A percentile compares a stretch with the other conserved stretches of the same genome.
These are phyloP conservation scores for Bradypodion pumilum DNA, from an alignment of 2,797 vertebrate genomes.

Conservation along the genomic window DNA sequence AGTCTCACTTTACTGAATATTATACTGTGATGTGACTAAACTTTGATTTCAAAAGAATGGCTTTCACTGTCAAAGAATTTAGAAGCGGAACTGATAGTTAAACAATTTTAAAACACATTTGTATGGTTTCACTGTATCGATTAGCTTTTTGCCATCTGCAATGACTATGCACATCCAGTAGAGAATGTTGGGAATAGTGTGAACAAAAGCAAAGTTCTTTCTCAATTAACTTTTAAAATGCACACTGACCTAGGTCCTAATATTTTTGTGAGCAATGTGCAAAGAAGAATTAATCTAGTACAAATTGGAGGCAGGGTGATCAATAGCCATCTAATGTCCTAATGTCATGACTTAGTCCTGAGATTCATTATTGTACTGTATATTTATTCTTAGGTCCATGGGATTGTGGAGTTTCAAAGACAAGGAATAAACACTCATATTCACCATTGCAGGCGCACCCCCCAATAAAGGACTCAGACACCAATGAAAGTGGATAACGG, in stretches of 20 bases:
- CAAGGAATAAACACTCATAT: not conserved
- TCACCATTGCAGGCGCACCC: too few relatives aligned
- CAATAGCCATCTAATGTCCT: not conserved
- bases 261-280: not conserved
- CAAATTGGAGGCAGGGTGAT: not conserved
- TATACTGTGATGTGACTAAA: too few relatives aligned
- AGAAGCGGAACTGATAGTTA: not conserved
- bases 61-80: not conserved
- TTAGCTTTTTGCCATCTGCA: not conserved
- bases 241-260: not conserved
- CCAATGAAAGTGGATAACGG: too few relatives aligned
- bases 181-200: not conserved
- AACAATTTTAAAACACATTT: not conserved
- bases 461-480: too few relatives aligned
- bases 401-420: too few relatives aligned
- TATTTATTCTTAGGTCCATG: too few relatives aligned
- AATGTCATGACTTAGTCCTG: too few relatives aligned
- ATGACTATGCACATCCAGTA: not conserved
- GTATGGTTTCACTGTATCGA: not conserved
- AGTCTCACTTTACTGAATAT: not conserved
- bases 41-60: not conserved
- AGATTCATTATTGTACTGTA: too few relatives aligned
- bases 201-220: not conserved
- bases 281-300: not conserved
- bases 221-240: not conserved